A percentile compares a stretch with the other conserved stretches of the same genome.
Evolutionary conservation across 2,888 invertebrate genomes (phyloP).

Genomic region (Platycheirus albimanus): DNA sequence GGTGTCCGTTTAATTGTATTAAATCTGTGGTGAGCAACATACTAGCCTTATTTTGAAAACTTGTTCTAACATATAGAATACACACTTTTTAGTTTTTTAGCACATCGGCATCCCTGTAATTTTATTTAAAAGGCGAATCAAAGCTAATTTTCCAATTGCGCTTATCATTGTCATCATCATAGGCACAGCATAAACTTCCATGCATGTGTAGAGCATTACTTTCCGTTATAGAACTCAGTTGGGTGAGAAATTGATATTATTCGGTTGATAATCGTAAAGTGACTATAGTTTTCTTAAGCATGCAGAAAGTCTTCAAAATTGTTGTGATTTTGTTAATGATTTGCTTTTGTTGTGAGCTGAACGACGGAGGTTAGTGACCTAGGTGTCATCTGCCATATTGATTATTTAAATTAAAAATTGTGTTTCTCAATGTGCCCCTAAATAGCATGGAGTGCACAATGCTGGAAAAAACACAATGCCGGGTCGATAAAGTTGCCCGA

Average conservation of each 20-base stretch:
- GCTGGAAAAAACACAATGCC: slow-evolving; percentile 81
- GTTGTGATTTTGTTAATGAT: slow-evolving; percentile 58
- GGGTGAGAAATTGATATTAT: slow-evolving; percentile 43
- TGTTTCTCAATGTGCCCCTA: slow-evolving; percentile 5
- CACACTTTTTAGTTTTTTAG: too few relatives aligned
- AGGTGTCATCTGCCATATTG: slow-evolving; percentile 40
- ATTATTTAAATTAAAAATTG: too few relatives aligned
- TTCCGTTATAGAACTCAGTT: slow-evolving; percentile 53
- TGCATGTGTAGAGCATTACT: slow-evolving; percentile 8
- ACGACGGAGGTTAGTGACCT: slow-evolving; percentile 57
- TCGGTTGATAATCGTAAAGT: slow-evolving; percentile 25
- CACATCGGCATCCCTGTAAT: too few relatives aligned
- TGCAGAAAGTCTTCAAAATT: slow-evolving; percentile 59
- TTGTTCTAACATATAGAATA: too few relatives aligned
- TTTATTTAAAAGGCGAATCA: slow-evolving; percentile 43
- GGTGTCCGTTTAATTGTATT: too few relatives aligned
- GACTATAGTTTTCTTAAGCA: slow-evolving; percentile 24
- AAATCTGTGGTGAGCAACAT: too few relatives aligned
- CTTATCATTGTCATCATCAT: slow-evolving; percentile 64
- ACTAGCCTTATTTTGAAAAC: too few relatives aligned
- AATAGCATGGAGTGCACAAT: slow-evolving; percentile 81
- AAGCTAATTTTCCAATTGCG: slow-evolving; percentile 72
- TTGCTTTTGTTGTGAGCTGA: slow-evolving; percentile 49
- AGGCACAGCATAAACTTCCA: slow-evolving; percentile 18
- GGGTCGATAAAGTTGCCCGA: slow-evolving; percentile 81